A percentile compares a stretch with the other conserved stretches of the same genome.
phyloP scores from a whole-genome alignment of 1,140 invertebrate genomes.

The Formica selysi region DNA sequence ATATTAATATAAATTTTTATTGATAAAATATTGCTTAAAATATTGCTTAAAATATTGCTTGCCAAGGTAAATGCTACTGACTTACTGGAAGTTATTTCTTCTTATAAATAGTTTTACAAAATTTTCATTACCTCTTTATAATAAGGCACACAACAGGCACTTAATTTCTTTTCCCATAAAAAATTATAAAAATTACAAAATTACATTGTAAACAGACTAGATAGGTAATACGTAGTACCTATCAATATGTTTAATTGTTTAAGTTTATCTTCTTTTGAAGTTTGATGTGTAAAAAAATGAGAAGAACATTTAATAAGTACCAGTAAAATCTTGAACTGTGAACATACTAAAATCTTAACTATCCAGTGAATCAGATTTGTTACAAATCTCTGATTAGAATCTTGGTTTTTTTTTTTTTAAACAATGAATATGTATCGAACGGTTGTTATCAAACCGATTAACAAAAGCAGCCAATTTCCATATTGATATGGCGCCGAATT shows the following conservation, averaged over 20 bases:
- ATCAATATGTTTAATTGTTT: neutral
- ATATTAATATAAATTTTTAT: slow-evolving; percentile 31
- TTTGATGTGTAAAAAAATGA: slow-evolving; percentile 50
- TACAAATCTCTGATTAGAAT: slow-evolving; percentile 53
- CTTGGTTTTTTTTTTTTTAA: slow-evolving; percentile 10
- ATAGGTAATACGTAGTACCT: neutral
- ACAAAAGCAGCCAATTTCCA: slow-evolving; percentile 58
- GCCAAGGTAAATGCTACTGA: slow-evolving; percentile 20
- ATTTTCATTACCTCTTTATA: slow-evolving; percentile 3
- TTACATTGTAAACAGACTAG: neutral
- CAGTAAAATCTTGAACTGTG: slow-evolving; percentile 49
- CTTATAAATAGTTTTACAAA: slow-evolving; percentile 36
- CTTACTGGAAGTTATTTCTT: slow-evolving; percentile 39
- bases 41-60: slow-evolving; percentile 32
- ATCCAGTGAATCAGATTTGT: slow-evolving; percentile 56
- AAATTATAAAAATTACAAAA: slow-evolving; percentile 42
- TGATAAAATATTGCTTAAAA: slow-evolving; percentile 25
- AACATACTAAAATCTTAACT: slow-evolving; percentile 41
- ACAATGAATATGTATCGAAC: slow-evolving; percentile 44
- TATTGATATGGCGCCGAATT: slow-evolving; percentile 87
- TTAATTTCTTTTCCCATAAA: neutral
- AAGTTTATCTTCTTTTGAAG: slow-evolving; percentile 29
- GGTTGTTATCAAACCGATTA: slow-evolving; percentile 48
- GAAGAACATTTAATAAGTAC: slow-evolving; percentile 66
- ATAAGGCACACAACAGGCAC: slow-evolving; percentile 55